Conservation (phyloP, 2,797 vertebrate genomes). For the Okamejei kenojei region DNA sequence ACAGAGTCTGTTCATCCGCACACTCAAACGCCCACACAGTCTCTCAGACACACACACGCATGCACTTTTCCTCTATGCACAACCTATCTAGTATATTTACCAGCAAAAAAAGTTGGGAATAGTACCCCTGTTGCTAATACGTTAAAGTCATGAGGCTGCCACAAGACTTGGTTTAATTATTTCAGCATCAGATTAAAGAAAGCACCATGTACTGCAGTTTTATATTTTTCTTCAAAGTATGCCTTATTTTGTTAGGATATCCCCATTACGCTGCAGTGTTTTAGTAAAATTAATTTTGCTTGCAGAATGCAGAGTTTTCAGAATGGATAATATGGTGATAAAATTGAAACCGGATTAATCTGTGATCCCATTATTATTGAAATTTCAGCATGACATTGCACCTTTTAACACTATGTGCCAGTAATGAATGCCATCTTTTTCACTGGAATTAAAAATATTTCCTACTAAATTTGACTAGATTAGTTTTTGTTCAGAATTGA, state of each 20-base stretch:
- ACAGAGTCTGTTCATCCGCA: conserved; percentile 49
- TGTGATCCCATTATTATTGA: too few species aligned
- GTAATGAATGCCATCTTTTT: too few species aligned
- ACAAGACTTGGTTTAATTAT: not conserved
- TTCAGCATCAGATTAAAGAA: not conserved
- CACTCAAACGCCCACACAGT: conserved; percentile 43
- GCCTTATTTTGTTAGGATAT: not conserved
- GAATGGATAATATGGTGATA: not conserved
- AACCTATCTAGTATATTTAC: conserved; percentile 22
- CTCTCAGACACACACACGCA: conserved; percentile 38
- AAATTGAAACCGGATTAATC: not conserved
- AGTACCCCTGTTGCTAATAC: not conserved
- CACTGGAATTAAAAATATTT: too few species aligned
- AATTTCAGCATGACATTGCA: not conserved
- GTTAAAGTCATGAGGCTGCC: conserved; percentile 13
- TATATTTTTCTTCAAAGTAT: conserved; percentile 5
- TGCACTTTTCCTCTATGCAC: conserved; percentile 39
- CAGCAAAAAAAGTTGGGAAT: conserved; percentile 33
- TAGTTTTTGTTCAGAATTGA: too few species aligned
- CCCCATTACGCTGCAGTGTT: not conserved
- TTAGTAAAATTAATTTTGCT: not conserved
- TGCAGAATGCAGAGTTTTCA: not conserved
- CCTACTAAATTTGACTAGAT: too few species aligned
- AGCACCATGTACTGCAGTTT: not conserved
- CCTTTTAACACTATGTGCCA: too few species aligned